Evolutionary conservation across 2,113 vertebrate genomes (phyloP), one percentile per base, ranked within the genome.

Genomic region (Capreolus pygargus): DNA sequence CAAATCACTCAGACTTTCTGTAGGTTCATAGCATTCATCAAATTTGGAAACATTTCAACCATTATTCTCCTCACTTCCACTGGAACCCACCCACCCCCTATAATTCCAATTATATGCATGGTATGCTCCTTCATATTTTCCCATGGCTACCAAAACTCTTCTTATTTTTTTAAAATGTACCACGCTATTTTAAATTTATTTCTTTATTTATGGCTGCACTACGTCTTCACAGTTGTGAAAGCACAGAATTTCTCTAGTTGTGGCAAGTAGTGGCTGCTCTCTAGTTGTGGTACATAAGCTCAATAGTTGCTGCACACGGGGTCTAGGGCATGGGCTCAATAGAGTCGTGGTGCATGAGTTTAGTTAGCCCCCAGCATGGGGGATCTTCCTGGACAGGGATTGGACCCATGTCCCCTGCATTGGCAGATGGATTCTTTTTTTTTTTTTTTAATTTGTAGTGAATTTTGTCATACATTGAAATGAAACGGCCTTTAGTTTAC

Each of bases 321-420:
- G 67, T 13, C 67, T 23, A 11, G 67, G 5, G 67, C 67, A 3
- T 6, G 67, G 67, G n/a, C n/a, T 23, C 10, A 9, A 9, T 3
- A 11, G 67, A 23, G 67, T 6, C 5, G 1, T 23, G n/a, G n/a
- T 0, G 0, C 2, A 36, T 36, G n/a, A 2, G 2, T 12, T 39
- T 39, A 23, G 67, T 70, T 70, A 36, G n/a, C 64, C 61, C 33
- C n/a, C 4, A 21, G 64, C 17, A 11, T 21, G 64, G 12, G 67
- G 19, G 67, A 23, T 70, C 19, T 70, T 39, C n/a, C n/a, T 70
- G n/a, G n/a, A 39, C 67, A 70, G 67, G 19, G n/a, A 5, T 70
- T 70, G 67, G 10, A 39, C n/a, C 19, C 64, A 36, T 12, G 19
- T 21, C 64, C 64, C n/a, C 67, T 70, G n/a, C 67, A 11, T 70